Base-by-base conservation (phyloP, 2,888 invertebrate genomes). In the Leptinotarsa rubiginosa region DNA sequence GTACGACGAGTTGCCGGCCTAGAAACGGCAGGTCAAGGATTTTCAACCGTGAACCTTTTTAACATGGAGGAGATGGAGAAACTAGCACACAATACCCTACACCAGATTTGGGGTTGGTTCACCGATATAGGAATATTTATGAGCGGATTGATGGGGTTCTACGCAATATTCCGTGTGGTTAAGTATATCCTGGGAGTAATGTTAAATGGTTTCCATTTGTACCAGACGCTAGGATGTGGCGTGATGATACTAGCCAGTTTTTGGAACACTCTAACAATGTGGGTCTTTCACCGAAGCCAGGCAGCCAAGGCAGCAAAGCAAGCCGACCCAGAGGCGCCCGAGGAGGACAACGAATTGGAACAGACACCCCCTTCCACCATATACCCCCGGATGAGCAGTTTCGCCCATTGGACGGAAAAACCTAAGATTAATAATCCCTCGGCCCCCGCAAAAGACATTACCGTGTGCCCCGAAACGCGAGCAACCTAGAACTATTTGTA, bases 91-190 rank as follows among this genome's bases (percentile, higher is more conserved):
- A 50, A 62, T 18, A 77, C 76, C 18, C 20, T 75, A 31, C 65
- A 66, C 31, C 68, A 76, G 31, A 49, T 49, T 71, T 75, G 72
- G 77, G 75, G 73, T 71, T 77, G 74, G 73, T 76, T 78, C 54
- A 62, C 73, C 3, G 73, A 75, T 15, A 49, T 75, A 12, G 77
- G 75, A 16, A 66, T 76, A 15, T 73, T 72, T 18, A 72, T 69
- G 31, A 75, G 74, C 20, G 72, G 75, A 49, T 31, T 31, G 31
- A 31, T 31, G 31, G 77, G 77, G 50, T 65, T 76, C 18, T 78
- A 76, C 56, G 47, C 65, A 16, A 68, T 75, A 59, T 68, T 77
- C 56, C 49, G 72, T 70, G 12, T 71, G 47, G 22, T 70, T n/a
- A 70, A 74, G 50, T 74, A 70, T 52, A 50, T 25, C 10, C 22